Base-by-base conservation (phyloP, 1,140 invertebrate species). In the Zophobas atratus region DNA sequence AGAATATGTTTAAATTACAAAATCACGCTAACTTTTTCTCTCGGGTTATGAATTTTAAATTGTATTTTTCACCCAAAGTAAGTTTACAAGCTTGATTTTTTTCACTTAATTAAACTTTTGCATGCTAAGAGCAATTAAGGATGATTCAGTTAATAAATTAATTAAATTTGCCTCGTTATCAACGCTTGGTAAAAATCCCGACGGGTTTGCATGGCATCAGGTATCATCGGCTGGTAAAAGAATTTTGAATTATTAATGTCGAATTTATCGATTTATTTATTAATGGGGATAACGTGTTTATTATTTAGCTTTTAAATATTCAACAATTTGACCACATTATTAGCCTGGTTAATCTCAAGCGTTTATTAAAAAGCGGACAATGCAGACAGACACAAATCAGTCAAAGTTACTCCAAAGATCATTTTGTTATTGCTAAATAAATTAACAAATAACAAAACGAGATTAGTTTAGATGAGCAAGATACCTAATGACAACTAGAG, bases 181-280 rank as follows among this genome's bases (percentile, higher is more conserved):
- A 60, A 36, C 38, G 35, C 35, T 60, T 60, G 56, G 36, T 67
- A 67, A 41, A 33, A 67, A 8, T 48, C 60, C 43, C 60, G 20
- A 67, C 38, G 43, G 60, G 20, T 39, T 67, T 67, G 60, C 60
- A 67, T 67, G 39, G 60, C 60, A 67, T 67, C 39, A 67, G 43
- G 43, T 33, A 67, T 51, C 20, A 43, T 5, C 8, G 43, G 1
- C 43, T 39, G 39, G 60, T 67, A 43, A 41, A 43, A 39, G 33
- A 67, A 43, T 67, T 20, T 32, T 67, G 60, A 34, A 67, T 67
- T 67, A 67, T 67, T 67, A 67, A 67, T 67, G 20, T 20, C 43
- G 4, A 46, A 41, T 43, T 67, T 67, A 67, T 67, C 33, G 60
- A 67, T 67, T 67, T 33, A 43, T 67, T 41, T 67, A 67, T 67